These are phyloP conservation scores for Xestia c-nigrum DNA, from an alignment of 2,888 invertebrate species.

Conservation along the genomic window DNA sequence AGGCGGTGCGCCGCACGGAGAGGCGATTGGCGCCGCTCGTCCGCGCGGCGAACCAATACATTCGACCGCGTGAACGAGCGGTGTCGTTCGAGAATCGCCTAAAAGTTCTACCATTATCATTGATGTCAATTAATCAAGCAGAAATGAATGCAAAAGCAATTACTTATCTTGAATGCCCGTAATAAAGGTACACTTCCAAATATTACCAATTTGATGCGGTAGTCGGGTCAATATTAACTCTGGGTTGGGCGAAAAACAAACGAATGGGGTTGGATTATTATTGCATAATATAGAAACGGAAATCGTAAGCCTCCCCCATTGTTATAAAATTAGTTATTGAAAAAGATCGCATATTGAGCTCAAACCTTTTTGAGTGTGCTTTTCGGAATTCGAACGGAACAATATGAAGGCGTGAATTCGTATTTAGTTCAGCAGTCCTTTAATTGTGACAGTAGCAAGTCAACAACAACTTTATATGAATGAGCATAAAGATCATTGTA, in stretches of 20 bases:
- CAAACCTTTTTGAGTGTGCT: constrained; percentile 1
- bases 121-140: constrained; percentile 18
- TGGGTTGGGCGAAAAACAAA: constrained; percentile 46
- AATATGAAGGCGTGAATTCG: background rate
- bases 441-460: background rate
- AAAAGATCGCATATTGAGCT: background rate
- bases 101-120: background rate
- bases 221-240: constrained; percentile 43
- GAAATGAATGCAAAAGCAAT: constrained; percentile 38
- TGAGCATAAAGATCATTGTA: background rate
- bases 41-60: background rate
- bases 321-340: constrained; percentile 5
- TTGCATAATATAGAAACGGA: constrained; percentile 29
- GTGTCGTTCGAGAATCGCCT: background rate
- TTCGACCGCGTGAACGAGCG: background rate
- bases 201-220: constrained; percentile 36
- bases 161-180: constrained; percentile 21
- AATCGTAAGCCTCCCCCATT: constrained; percentile 11
- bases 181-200: constrained; percentile 24
- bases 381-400: background rate
- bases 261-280: constrained; percentile 35
- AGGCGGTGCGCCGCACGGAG: background rate
- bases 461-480: background rate
- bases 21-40: background rate
- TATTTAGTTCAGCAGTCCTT: background rate